These are phyloP conservation scores for Cryptocheilus praepositus DNA, from an alignment of 2,888 invertebrate genomes.

Conservation along the genomic window DNA sequence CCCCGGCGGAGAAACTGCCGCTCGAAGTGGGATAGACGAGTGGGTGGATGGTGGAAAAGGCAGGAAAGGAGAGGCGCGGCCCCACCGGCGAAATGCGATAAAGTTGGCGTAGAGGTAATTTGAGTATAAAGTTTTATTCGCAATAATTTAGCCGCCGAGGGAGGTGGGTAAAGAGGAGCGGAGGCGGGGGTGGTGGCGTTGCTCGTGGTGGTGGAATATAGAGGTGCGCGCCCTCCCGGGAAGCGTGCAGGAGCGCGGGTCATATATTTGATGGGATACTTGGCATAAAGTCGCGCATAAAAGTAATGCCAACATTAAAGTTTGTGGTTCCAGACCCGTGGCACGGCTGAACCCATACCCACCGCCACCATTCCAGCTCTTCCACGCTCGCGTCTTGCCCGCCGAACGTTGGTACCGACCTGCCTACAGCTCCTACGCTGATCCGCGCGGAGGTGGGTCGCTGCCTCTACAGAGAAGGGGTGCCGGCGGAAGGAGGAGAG, in stretches of 20 bases:
- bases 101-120: slow-evolving; percentile 74
- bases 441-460: slow-evolving; percentile 20
- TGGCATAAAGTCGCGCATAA: slow-evolving; percentile 75
- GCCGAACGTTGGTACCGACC: no score
- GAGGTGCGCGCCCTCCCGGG: slow-evolving; percentile 38
- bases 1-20: slow-evolving; percentile 22
- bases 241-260: slow-evolving; percentile 63
- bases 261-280: slow-evolving; percentile 75
- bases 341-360: slow-evolving; percentile 48
- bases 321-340: slow-evolving; percentile 73
- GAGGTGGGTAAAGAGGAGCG: slow-evolving; percentile 31
- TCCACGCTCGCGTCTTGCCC: no score
- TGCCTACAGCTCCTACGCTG: slow-evolving; percentile 8
- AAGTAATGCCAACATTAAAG: slow-evolving; percentile 75
- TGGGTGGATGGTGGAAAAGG: slow-evolving; percentile 27
- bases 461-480: not conserved
- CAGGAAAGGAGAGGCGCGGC: slow-evolving; percentile 22
- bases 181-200: slow-evolving; percentile 15
- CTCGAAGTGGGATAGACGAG: slow-evolving; percentile 31
- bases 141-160: slow-evolving; percentile 69
- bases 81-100: slow-evolving; percentile 68
- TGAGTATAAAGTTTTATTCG: slow-evolving; percentile 75
- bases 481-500: slow-evolving; percentile 22
- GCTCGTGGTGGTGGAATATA: not conserved
- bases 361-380: not conserved